phyloP scores from a whole-genome alignment of 2,797 vertebrate genomes.

The Streptopelia turtur region DNA sequence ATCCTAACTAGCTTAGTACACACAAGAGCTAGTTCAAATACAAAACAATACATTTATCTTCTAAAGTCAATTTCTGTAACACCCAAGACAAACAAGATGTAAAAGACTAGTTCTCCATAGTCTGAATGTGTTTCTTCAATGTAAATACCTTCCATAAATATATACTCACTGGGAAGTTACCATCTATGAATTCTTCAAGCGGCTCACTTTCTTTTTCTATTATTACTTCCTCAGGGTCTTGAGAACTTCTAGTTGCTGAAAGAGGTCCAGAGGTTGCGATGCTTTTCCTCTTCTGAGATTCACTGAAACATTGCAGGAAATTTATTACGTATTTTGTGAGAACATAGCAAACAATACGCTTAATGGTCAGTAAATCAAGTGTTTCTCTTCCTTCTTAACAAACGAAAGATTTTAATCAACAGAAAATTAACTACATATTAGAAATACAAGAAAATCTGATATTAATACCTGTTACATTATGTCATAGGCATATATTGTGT shows the following conservation, averaged over 20 bases:
- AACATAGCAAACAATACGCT: neutral
- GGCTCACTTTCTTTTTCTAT: slow-evolving; percentile 84
- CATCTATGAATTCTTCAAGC: slow-evolving; percentile 80
- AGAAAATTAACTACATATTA: neutral
- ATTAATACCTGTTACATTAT: neutral
- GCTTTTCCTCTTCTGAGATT: slow-evolving; percentile 88
- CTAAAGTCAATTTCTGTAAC: neutral
- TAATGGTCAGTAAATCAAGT: neutral
- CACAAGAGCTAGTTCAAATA: neutral
- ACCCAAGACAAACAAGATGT: neutral
- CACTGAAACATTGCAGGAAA: slow-evolving; percentile 81
- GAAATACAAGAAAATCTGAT: neutral
- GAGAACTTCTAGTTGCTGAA: slow-evolving; percentile 71
- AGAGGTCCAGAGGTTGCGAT: slow-evolving; percentile 72
- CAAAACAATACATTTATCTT: neutral
- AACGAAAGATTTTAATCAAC: neutral
- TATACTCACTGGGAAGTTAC: slow-evolving; percentile 89
- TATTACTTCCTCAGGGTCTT: slow-evolving; percentile 64
- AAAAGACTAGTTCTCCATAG: neutral
- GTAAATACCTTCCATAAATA: neutral
- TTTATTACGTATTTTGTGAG: neutral
- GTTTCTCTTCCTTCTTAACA: neutral
- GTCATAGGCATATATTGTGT: neutral
- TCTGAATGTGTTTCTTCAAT: neutral
- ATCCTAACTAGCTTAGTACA: neutral